Conservation (phyloP, 2,888 invertebrate genomes). For the Cetonia aurata region DNA sequence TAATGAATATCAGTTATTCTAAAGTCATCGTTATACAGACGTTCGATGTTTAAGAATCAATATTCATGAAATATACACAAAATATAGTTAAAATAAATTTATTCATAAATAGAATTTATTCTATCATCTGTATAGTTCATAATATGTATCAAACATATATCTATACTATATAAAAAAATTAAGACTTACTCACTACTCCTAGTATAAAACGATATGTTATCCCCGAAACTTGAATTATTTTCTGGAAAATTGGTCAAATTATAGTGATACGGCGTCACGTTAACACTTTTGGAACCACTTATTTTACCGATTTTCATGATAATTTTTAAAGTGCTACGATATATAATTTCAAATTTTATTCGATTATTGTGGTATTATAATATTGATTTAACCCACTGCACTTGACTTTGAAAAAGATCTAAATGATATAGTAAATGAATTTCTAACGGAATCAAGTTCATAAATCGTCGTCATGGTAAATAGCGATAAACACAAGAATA, state of each 20-base stretch:
- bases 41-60: too few relatives aligned
- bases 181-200: constrained; percentile 38
- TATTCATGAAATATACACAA: too few relatives aligned
- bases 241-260: constrained; percentile 24
- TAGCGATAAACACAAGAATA: constrained; percentile 36
- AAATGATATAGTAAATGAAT: constrained; percentile 17
- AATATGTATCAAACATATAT: too few relatives aligned
- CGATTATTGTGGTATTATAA: constrained; percentile 1
- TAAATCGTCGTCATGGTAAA: constrained; percentile 39
- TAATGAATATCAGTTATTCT: too few relatives aligned
- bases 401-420: constrained; percentile 35
- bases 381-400: constrained; percentile 39
- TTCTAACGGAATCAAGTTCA: constrained; percentile 37
- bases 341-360: not conserved
- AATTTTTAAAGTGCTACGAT: not conserved
- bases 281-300: constrained; percentile 20
- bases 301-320: constrained; percentile 24
- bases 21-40: too few relatives aligned
- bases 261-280: constrained; percentile 22
- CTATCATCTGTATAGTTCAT: too few relatives aligned
- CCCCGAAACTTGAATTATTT: constrained; percentile 16
- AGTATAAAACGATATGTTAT: constrained; percentile 35
- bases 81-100: too few relatives aligned
- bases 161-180: not conserved
- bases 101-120: too few relatives aligned